Conservation (phyloP, 1,140 invertebrate species). For the Drosophila insularis region DNA sequence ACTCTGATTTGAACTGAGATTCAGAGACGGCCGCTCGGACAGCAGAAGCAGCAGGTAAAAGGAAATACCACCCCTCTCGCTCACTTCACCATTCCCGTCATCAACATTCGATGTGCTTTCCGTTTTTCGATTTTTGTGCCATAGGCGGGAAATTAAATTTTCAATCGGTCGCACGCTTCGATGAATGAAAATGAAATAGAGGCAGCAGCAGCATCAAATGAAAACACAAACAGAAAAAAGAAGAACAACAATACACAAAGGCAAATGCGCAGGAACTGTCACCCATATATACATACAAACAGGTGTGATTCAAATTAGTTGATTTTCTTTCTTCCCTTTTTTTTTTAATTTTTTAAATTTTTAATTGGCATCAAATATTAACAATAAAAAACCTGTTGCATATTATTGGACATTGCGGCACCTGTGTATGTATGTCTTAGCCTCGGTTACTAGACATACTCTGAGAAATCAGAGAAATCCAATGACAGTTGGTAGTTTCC, state of each 20-base stretch:
- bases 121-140: slow-evolving; percentile 39
- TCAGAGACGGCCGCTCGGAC: background rate
- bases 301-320: slow-evolving; percentile 9
- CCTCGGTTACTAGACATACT: no score
- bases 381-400: background rate
- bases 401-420: no score
- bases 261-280: background rate
- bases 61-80: background rate
- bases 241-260: background rate
- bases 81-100: background rate
- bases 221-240: slow-evolving; percentile 9
- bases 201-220: background rate
- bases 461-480: no score
- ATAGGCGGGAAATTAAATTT: slow-evolving; percentile 78
- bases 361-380: background rate
- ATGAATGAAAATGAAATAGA: slow-evolving; percentile 57
- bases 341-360: no score
- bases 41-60: background rate
- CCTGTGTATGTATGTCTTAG: no score
- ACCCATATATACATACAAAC: background rate
- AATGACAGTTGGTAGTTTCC: no score
- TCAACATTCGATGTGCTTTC: background rate
- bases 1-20: slow-evolving; percentile 1
- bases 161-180: slow-evolving; percentile 72
- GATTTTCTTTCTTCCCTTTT: background rate